phyloP scores from a whole-genome alignment of 1,140 invertebrate species.

The Bombus difficillimus region DNA sequence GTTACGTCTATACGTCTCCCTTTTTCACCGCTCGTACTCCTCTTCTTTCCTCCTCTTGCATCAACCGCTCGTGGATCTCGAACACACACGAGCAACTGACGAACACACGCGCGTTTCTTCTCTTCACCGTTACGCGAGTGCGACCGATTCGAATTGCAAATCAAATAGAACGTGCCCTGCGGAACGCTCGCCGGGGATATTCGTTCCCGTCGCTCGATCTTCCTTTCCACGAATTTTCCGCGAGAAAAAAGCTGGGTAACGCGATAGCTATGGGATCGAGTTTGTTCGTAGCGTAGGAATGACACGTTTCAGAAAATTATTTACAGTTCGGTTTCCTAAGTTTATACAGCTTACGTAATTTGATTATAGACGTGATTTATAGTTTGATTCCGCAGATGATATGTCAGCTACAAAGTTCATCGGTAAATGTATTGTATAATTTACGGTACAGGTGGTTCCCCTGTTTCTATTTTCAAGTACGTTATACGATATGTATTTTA shows the following conservation, averaged over 20 bases:
- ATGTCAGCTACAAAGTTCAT: too few relatives aligned
- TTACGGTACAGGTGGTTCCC: too few relatives aligned
- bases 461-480: too few relatives aligned
- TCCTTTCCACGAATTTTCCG: constrained; percentile 30
- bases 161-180: constrained; percentile 57
- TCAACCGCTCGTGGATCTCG: not conserved
- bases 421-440: too few relatives aligned
- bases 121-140: constrained; percentile 37
- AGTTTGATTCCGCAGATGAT: too few relatives aligned
- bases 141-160: constrained; percentile 68
- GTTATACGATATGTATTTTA: too few relatives aligned
- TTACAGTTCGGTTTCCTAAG: not conserved
- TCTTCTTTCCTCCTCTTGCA: not conserved
- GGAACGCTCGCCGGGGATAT: constrained; percentile 47
- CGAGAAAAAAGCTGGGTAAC: not conserved
- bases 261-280: not conserved
- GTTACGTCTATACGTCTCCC: not conserved
- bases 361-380: not conserved
- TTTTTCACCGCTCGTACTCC: not conserved
- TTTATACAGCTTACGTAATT: not conserved
- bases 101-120: constrained; percentile 29
- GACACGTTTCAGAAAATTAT: not conserved
- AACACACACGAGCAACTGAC: not conserved
- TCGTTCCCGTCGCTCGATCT: constrained; percentile 30
- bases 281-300: not conserved